These are phyloP conservation scores for Axinella damicornis DNA, from an alignment of 37 sponge, comb jelly and placozoan genomes.

Conservation along the genomic window DNA sequence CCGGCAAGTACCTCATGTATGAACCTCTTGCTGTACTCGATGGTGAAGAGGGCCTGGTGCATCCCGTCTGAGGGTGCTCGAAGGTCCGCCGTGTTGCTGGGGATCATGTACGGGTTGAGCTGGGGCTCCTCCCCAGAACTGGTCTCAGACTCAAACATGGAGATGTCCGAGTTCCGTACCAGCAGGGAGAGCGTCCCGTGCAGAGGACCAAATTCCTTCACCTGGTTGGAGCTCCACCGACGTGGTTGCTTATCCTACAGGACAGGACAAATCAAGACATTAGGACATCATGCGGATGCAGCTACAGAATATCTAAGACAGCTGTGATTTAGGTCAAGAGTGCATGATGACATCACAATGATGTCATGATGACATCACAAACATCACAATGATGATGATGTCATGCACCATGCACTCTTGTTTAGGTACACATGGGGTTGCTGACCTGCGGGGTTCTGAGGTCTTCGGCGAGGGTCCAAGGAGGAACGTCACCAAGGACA, in stretches of 20 bases:
- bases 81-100: slow-evolving; percentile 27
- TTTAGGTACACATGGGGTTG: not conserved
- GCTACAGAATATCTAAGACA: no score
- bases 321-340: no score
- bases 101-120: slow-evolving; percentile 63
- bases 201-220: slow-evolving; percentile 75
- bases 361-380: no score
- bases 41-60: slow-evolving; percentile 49
- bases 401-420: no score
- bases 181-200: slow-evolving; percentile 61
- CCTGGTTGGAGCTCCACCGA: slow-evolving; percentile 71
- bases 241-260: slow-evolving; percentile 30
- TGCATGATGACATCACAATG: no score
- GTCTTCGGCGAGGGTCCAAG: slow-evolving; percentile 48
- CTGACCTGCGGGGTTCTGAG: slow-evolving; percentile 33
- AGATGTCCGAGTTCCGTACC: slow-evolving; percentile 70
- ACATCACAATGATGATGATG: no score
- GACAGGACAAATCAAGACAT: not conserved
- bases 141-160: slow-evolving; percentile 63
- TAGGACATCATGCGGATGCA: no score
- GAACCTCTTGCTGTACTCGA: slow-evolving; percentile 66
- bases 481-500: slow-evolving; percentile 52
- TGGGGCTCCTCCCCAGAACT: not conserved
- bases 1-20: slow-evolving; percentile 51
- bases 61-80: slow-evolving; percentile 50